Percentiles rank a stretch among this genome's conserved stretches.
phyloP scores from a whole-genome alignment of 2,888 invertebrate genomes.

The Pomacea canaliculata region DNA sequence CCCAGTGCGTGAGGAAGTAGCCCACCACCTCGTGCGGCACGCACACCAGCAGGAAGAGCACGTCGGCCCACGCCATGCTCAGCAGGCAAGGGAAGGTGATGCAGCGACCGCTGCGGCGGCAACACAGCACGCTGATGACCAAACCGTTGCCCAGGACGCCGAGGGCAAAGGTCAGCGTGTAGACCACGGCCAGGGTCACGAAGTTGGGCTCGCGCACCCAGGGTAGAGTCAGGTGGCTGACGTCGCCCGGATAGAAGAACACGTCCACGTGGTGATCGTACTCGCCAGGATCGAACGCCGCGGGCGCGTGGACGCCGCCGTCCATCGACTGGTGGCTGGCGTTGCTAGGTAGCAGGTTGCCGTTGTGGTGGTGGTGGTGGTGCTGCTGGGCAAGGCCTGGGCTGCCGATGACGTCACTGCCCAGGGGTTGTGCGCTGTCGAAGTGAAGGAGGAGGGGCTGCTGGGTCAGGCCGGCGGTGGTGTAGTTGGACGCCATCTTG shows the following conservation, averaged over 20 bases:
- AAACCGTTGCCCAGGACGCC: conserved; percentile 71
- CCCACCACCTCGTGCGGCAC: conserved; percentile 71
- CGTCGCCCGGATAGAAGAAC: conserved; percentile 41
- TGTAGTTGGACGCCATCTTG: too few relatives aligned
- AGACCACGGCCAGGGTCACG: conserved; percentile 55
- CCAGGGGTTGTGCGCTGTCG: too few relatives aligned
- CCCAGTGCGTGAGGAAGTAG: conserved; percentile 70
- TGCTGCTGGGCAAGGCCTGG: not conserved
- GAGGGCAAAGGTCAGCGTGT: conserved; percentile 60
- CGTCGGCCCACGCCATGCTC: conserved; percentile 70
- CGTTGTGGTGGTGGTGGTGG: not conserved
- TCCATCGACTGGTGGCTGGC: too few relatives aligned
- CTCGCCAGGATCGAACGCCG: conserved; percentile 2
- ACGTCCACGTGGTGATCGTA: conserved; percentile 16
- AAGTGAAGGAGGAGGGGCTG: too few relatives aligned
- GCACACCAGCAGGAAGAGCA: conserved; percentile 70
- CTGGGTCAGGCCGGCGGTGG: too few relatives aligned
- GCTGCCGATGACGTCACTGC: not conserved
- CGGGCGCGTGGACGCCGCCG: not conserved
- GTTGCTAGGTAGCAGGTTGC: not conserved
- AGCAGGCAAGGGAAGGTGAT: conserved; percentile 67
- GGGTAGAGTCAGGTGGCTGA: conserved; percentile 40
- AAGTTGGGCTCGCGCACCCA: conserved; percentile 53
- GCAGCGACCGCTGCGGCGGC: conserved; percentile 66
- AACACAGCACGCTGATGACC: conserved; percentile 70